phyloP scores from a whole-genome alignment of 2,888 invertebrate genomes.

The Limenitis camilla region DNA sequence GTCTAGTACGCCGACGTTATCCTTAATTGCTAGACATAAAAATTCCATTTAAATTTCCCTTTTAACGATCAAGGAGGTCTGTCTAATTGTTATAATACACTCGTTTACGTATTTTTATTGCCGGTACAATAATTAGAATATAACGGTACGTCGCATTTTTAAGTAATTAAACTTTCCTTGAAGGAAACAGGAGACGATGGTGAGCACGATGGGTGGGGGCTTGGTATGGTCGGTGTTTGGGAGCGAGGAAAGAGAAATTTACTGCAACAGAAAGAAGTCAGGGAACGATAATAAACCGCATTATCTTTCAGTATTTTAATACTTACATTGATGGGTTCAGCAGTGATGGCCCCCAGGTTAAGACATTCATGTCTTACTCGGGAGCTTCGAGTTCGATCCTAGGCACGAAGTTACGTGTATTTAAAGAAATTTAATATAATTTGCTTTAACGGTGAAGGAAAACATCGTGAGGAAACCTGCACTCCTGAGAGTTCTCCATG shows the following conservation, averaged over 20 bases:
- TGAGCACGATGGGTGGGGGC: constrained; percentile 29
- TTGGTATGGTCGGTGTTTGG: constrained; percentile 54
- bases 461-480: too few species aligned
- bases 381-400: too few species aligned
- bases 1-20: constrained; percentile 73
- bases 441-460: too few species aligned
- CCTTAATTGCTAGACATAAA: constrained; percentile 76
- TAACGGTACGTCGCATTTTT: constrained; percentile 65
- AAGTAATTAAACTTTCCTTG: constrained; percentile 68
- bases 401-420: too few species aligned
- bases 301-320: too few species aligned
- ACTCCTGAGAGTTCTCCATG: too few species aligned
- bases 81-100: constrained; percentile 75
- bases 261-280: constrained; percentile 52
- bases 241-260: constrained; percentile 71
- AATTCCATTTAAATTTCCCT: constrained; percentile 76
- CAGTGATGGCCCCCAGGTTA: too few species aligned
- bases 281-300: too few species aligned
- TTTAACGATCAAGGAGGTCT: constrained; percentile 73
- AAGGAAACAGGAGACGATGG: constrained; percentile 45
- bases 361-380: too few species aligned
- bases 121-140: constrained; percentile 73
- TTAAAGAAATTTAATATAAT: too few species aligned
- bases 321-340: too few species aligned
- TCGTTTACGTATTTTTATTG: constrained; percentile 75